A percentile compares a stretch with the other conserved stretches of the same genome.
phyloP scores from a whole-genome alignment of 2,113 vertebrate genomes.

The Cricetomys ansorgei region DNA sequence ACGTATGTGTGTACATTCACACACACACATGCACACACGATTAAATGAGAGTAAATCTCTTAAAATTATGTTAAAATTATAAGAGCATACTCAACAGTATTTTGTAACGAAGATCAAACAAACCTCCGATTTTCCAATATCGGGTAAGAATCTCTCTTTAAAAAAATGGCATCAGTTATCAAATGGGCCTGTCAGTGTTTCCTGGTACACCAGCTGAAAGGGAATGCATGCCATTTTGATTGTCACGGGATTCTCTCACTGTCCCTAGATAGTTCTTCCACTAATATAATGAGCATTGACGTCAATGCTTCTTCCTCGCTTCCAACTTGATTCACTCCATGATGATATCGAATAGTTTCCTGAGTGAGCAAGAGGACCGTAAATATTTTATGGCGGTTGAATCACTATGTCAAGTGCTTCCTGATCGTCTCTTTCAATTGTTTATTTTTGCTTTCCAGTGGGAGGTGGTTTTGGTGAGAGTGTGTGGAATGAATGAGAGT shows the following conservation, averaged over 20 bases:
- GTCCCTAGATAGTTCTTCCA: conserved; percentile 56
- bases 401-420: conserved; percentile 79
- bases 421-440: conserved; percentile 76
- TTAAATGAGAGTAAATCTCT: background rate
- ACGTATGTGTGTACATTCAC: background rate
- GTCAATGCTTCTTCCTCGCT: conserved; percentile 64
- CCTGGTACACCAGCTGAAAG: background rate
- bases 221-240: background rate
- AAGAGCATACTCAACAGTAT: background rate
- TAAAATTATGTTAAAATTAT: background rate
- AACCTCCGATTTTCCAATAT: background rate
- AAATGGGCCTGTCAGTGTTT: background rate
- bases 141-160: background rate
- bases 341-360: conserved; percentile 85
- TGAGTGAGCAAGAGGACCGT: conserved; percentile 82
- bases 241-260: background rate
- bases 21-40: background rate
- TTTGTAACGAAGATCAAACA: background rate
- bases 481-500: conserved; percentile 32
- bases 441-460: conserved; percentile 67
- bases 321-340: conserved; percentile 76
- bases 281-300: conserved; percentile 43
- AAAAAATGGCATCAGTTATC: background rate
- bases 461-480: conserved; percentile 37
- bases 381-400: conserved; percentile 77